Base-by-base conservation (phyloP, 2,888 invertebrate species). In the Phalera bucephala region DNA sequence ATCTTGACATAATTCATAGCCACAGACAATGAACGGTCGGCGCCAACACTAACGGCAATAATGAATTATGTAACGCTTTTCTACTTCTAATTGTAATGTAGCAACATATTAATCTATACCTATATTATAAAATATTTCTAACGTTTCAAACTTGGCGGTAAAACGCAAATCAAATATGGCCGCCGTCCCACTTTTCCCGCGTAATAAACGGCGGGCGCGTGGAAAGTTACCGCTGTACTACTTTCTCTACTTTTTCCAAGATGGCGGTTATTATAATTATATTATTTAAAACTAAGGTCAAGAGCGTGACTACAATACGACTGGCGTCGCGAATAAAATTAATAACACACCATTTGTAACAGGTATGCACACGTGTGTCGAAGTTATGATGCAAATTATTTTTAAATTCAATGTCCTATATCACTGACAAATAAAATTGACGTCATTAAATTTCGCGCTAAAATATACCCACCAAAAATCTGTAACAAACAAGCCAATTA, bases 211-310 rank as follows among this genome's bases (percentile, higher is more conserved):
- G 66, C 71, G 64, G 72, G 69, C 74, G 80, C 79, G 80, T 88
- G 88, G 89, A 89, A 89, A 89, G 89, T 89, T 88, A 85, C 86
- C 72, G 72, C 70, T 80, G 88, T 79, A 86, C 89, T 89, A 88
- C 89, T 89, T 89, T 89, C 89, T 87, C 89, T 80, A 80, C 87
- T 87, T 86, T 88, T 89, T 84, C 84, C 81, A 87, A 88, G 75
- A 88, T 86, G 87, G 86, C 84, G 63, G 72, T 60, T 68, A 64
- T 70, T 73, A 72, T 67, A 67, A 72, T n/a, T 72, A 67, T 77
- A 70, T 65, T 70, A 65, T 72, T 73, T 57, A 58, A 70, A 29
- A 70, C 61, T 65, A 80, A 82, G 85, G 84, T 87, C 86, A 87
- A 80, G 76, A 72, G 64, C 69, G 54, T 40, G 52, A 45, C 44